Evolutionary conservation across 2,888 invertebrate genomes (phyloP).

Genomic region (Branchinecta sandiegonensis): DNA sequence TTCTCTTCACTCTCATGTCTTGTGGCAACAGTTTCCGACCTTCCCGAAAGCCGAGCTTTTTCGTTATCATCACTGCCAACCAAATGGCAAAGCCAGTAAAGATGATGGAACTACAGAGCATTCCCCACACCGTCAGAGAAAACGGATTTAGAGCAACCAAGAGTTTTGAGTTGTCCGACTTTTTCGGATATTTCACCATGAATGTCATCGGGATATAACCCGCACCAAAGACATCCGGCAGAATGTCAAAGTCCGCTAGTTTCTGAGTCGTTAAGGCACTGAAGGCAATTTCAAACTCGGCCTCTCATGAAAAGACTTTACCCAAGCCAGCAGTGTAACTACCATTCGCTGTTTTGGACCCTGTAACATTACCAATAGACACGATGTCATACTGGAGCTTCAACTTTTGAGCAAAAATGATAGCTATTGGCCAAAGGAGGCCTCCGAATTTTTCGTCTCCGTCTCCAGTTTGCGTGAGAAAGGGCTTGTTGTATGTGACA

Average conservation of each 20-base stretch:
- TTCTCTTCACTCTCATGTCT: too few relatives aligned
- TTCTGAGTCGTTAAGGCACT: background rate
- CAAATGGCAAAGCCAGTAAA: background rate
- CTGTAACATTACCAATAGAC: background rate
- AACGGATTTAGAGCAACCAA: background rate
- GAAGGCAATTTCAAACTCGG: background rate
- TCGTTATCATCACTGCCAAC: background rate
- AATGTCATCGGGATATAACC: background rate
- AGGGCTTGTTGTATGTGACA: too few relatives aligned
- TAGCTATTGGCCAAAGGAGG: background rate
- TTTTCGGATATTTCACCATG: background rate
- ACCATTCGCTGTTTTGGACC: background rate
- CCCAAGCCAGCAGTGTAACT: background rate
- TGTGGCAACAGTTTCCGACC: too few relatives aligned
- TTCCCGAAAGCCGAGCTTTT: too few relatives aligned
- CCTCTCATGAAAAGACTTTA: background rate
- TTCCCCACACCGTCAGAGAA: background rate
- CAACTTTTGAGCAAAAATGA: background rate
- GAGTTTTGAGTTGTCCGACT: background rate
- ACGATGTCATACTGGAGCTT: background rate
- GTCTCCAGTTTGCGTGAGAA: background rate
- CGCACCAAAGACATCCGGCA: background rate
- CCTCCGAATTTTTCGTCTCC: background rate
- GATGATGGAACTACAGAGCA: background rate
- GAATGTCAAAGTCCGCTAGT: background rate